Conservation (phyloP, 2,797 vertebrate genomes). For the Eulemur albifrons region DNA sequence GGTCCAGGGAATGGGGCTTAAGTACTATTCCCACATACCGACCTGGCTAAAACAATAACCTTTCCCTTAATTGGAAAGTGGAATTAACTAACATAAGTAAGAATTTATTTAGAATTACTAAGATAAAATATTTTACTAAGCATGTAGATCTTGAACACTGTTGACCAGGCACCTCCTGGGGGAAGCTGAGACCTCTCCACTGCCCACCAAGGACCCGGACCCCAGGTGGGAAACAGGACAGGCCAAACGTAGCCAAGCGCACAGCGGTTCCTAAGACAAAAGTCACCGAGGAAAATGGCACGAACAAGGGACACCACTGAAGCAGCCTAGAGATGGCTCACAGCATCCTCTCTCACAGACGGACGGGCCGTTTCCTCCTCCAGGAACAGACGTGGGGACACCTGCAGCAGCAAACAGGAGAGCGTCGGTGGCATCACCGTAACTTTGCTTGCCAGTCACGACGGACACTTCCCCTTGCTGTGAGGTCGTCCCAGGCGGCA, state of each 20-base stretch:
- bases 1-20: neutral
- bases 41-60: neutral
- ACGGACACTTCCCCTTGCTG: neutral
- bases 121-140: neutral
- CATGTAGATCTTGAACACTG: neutral
- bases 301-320: fast-evolving
- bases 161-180: neutral
- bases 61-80: neutral
- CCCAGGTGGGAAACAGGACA: neutral
- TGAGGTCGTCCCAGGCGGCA: fast-evolving
- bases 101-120: neutral
- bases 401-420: fast-evolving
- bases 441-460: too few species aligned
- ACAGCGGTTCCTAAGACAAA: neutral
- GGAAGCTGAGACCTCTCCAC: neutral
- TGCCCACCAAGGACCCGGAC: neutral
- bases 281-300: neutral
- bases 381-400: fast-evolving
- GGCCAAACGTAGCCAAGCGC: neutral
- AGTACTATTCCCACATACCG: neutral
- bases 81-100: neutral
- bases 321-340: fast-evolving
- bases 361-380: neutral
- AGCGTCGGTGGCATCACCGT: fast-evolving
- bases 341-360: fast-evolving